Base-by-base conservation (phyloP, 1,140 invertebrate genomes). In the Drosophila asahinai region DNA sequence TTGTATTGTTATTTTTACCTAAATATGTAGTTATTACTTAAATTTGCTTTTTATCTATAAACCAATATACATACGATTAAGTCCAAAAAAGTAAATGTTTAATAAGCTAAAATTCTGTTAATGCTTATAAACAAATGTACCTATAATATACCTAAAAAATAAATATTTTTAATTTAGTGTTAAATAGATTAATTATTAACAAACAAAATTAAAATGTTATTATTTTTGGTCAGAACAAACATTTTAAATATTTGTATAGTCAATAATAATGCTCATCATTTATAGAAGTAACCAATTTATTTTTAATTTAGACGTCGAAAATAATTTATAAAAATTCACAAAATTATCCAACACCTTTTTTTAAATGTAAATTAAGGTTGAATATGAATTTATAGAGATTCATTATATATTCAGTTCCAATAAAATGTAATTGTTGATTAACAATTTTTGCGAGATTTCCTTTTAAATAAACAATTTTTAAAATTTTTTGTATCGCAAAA, bases 61-160 rank as follows among this genome's bases (percentile, higher is more conserved):
- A 8, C 12, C 11, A 33, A 25, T n/a, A 65, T 73, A 73, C 70
- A 73, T 73, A 73, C 70, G 45, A 36, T 51, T 40, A 38, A 30
- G 17, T 73, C 45, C 67, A 58, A 51, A 36, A 42, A 42, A 51
- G 19, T 14, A 27, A 30, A 71, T 36, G 36, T 38, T 11, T 40
- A 48, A 6, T n/a, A 22, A 15, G 36, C 15, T 58, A 33, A 33
- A 51, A 43, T 25, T 19, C 30, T 36, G 7, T 22, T 2, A 38
- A 51, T 52, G 14, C 11, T 36, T 38, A 72, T 51, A 72, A 42
- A 73, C 40, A 62, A 33, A 43, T 45, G 15, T 33, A 45, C 55
- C 38, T 61, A 62, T 36, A 62, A 36, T 9, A n/a, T 38, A 12
- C 12, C 36, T 14, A 36, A 5, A 5, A 54, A 54, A 19, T 7